Conservation (phyloP, 2,113 vertebrate species). For the Entelurus aequoreus region DNA sequence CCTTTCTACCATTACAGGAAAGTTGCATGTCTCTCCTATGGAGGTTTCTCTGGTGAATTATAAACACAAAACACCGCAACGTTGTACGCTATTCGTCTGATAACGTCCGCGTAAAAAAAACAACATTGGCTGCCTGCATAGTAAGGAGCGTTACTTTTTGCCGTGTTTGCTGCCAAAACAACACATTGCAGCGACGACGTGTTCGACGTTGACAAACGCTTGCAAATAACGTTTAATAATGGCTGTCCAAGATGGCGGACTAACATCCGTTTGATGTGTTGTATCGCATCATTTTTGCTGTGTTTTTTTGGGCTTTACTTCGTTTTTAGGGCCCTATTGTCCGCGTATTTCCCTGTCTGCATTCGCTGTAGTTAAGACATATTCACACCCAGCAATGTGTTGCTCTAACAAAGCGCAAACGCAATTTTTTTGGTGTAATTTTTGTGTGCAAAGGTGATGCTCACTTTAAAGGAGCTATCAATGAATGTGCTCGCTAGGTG, state of each 20-base stretch:
- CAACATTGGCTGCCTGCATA: neutral
- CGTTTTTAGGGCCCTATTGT: constrained; percentile 45
- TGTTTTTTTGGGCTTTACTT: neutral
- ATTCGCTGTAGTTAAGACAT: neutral
- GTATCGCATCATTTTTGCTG: neutral
- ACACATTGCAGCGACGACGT: neutral
- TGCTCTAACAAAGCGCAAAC: constrained; percentile 8
- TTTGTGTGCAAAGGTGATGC: constrained; percentile 15
- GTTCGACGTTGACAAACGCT: constrained; percentile 37
- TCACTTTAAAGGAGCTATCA: constrained; percentile 18
- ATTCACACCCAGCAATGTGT: constrained; percentile 3
- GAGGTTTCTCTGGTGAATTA: neutral
- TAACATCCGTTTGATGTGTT: constrained; percentile 32
- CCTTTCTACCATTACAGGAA: constrained; percentile 10
- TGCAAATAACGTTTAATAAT: constrained; percentile 37
- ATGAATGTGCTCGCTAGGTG: constrained; percentile 48
- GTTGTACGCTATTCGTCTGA: neutral
- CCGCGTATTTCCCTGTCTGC: constrained; percentile 37
- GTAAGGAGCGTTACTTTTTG: neutral
- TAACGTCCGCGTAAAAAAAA: no score
- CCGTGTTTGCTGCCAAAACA: neutral
- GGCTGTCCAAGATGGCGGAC: constrained; percentile 91
- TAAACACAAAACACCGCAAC: neutral
- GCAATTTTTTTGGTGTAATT: neutral
- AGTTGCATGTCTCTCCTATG: constrained; percentile 13